These are phyloP conservation scores for Subanguina moxae DNA, from an alignment of 1,140 invertebrate genomes.

Conservation along the genomic window DNA sequence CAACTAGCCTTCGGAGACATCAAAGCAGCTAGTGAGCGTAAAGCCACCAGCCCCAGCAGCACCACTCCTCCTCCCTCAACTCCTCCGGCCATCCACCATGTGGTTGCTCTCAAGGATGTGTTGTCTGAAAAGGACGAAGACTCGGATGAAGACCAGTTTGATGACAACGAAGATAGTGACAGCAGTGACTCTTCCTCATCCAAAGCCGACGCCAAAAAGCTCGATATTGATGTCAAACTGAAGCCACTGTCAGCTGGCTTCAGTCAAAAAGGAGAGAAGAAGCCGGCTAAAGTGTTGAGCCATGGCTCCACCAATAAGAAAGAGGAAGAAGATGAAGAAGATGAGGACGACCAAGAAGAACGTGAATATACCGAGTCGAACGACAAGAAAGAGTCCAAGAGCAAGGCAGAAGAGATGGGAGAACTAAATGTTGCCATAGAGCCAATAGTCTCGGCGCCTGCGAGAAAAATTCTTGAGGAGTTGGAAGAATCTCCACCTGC, in stretches of 20 bases:
- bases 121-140: conserved; percentile 37
- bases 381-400: conserved; percentile 28
- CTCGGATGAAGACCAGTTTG: conserved; percentile 50
- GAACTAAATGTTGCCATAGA: conserved; percentile 50
- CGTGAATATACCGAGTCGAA: conserved; percentile 37
- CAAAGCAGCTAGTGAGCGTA: conserved; percentile 30
- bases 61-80: neutral
- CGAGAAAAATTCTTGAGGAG: conserved; percentile 36
- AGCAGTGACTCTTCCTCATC: conserved; percentile 22
- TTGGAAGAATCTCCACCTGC: conserved; percentile 13
- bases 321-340: conserved; percentile 7
- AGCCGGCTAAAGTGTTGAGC: conserved; percentile 29
- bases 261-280: conserved; percentile 15
- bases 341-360: conserved; percentile 39
- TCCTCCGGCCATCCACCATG: conserved; percentile 6
- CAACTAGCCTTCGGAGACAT: conserved; percentile 4
- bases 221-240: neutral
- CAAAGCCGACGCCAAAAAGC: conserved; percentile 11
- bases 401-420: conserved; percentile 38
- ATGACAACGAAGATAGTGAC: conserved; percentile 48
- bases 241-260: neutral
- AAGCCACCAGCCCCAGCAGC: conserved; percentile 3
- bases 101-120: conserved; percentile 38
- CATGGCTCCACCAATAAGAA: neutral
- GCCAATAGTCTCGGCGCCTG: conserved; percentile 51